phyloP scores from a whole-genome alignment of 1,140 invertebrate genomes.

The Listronotus oregonensis region DNA sequence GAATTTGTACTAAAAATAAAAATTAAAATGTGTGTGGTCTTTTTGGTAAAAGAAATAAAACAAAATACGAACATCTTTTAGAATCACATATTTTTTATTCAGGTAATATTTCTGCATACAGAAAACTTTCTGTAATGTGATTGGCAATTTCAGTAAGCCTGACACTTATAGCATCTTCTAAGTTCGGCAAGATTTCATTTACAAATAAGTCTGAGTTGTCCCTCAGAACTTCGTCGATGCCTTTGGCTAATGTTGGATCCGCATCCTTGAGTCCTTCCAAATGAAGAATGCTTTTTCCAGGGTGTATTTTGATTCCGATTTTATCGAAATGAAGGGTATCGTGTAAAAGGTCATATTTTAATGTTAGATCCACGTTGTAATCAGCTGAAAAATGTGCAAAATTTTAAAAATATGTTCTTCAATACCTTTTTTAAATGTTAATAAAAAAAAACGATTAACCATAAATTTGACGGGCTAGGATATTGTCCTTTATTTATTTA shows the following conservation, averaged over 20 bases:
- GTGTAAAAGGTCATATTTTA: constrained; percentile 63
- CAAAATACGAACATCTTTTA: no score
- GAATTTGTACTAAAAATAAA: no score
- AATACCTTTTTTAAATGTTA: no score
- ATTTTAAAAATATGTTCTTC: no score
- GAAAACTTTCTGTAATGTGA: constrained; percentile 57
- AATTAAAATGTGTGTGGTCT: no score
- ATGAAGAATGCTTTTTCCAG: constrained; percentile 60
- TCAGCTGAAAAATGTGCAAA: constrained; percentile 56
- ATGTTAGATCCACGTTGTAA: constrained; percentile 60
- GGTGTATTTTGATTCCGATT: constrained; percentile 60
- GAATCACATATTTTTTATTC: no score
- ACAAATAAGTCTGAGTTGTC: constrained; percentile 66
- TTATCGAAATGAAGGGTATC: constrained; percentile 57
- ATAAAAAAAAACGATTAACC: no score
- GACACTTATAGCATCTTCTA: constrained; percentile 65
- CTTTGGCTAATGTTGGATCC: constrained; percentile 60
- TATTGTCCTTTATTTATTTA: no score
- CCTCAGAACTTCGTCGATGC: constrained; percentile 56
- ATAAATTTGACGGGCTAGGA: no score
- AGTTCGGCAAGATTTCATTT: constrained; percentile 66
- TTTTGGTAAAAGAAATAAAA: no score
- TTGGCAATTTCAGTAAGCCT: constrained; percentile 71
- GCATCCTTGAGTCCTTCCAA: constrained; percentile 67
- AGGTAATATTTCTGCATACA: no score